Base-by-base conservation (phyloP, 2,113 vertebrate genomes). In the Athene cunicularia region DNA sequence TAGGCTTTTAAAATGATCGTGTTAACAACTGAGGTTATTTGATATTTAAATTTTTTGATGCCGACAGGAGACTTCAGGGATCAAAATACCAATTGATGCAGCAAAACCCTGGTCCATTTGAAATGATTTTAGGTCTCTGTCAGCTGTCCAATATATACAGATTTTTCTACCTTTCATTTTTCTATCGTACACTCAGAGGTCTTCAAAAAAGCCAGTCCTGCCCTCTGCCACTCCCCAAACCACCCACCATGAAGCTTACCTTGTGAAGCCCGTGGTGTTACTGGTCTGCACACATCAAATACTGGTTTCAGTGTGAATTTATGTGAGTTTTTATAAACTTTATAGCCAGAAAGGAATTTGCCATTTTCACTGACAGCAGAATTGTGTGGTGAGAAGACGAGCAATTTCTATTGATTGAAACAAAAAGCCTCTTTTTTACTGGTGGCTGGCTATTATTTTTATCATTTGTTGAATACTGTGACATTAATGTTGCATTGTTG, bases 401-500 rank as follows among this genome's bases (percentile, higher is more conserved):
- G 32, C 14, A 20, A 3, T 89, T 91, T 52, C 80, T 80, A 0
- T 2, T 73, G 63, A 50, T 33, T 32, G 53, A 67, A n/a, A 43
- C 35, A 43, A 64, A 49, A 47, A 35, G 64, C 30, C 23, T 14
- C 8, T 52, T 71, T 50, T 21, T 30, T n/a, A 9, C 39, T 30
- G 76, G 52, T 66, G 45, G 6, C 58, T 60, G 41, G 33, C 17
- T 74, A 11, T 66, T 79, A 33, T 63, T 63, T 50, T 80, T n/a
- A 68, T 21, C 11, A 24, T 1, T 49, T 35, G 26, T 64, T 30
- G 14, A 63, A 45, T 53, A 24, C 13, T 21, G 32, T 33, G n/a
- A 41, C 41, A 16, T 47, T 7, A 13, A 1, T 5, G 47, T 62
- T 47, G 2, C 0, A 0, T 19, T 27, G 33, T 28, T 64, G 80